Base-by-base conservation (phyloP, 2,113 vertebrate genomes). In the Pan paniscus region DNA sequence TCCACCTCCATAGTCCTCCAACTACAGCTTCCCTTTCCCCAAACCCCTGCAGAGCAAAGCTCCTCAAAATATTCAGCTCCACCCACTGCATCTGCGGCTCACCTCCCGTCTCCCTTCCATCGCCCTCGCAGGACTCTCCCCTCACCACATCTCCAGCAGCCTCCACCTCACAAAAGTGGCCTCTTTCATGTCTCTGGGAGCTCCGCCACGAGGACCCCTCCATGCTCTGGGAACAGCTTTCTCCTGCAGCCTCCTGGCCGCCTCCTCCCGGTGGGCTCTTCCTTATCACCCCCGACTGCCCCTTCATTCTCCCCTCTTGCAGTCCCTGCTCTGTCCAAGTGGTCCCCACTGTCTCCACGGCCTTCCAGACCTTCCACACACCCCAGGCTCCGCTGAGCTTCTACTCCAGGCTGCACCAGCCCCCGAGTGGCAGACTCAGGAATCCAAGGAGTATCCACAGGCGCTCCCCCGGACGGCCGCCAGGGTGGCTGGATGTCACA, bases 401-500 rank as follows among this genome's bases (percentile, higher is more conserved):
- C 70, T 23, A 40, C 70, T 57, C 83, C 16, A 0, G 40, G 80
- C 25, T 50, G n/a, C 13, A 11, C 32, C 32, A 73, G 78, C 23
- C 6, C 35, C 16, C 25, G 0, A 46, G 43, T 55, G 8, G 57
- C 43, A 52, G 8, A 80, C 59, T 23, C 25, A 9, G 22, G 68
- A 30, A 48, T 13, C 35, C 2, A 35, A 3, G 43, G 35, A 61
- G 46, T 35, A 25, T 48, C 75, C 46, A 16, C n/a, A 14, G 59
- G 68, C 0, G 1, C 2, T 20, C 25, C 61, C 48, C 12, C 2
- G 7, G 25, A 40, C 0, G 5, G 76, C 38, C 0, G 17, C 27
- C 0, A 7, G 0, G 1, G 75, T 0, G 11, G 35, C 40, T 38
- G 6, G 2, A 3, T 2, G 2, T 6, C 1, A 64, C 38, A 0